phyloP scores from a whole-genome alignment of 2,113 vertebrate genomes.

The Nestor notabilis region DNA sequence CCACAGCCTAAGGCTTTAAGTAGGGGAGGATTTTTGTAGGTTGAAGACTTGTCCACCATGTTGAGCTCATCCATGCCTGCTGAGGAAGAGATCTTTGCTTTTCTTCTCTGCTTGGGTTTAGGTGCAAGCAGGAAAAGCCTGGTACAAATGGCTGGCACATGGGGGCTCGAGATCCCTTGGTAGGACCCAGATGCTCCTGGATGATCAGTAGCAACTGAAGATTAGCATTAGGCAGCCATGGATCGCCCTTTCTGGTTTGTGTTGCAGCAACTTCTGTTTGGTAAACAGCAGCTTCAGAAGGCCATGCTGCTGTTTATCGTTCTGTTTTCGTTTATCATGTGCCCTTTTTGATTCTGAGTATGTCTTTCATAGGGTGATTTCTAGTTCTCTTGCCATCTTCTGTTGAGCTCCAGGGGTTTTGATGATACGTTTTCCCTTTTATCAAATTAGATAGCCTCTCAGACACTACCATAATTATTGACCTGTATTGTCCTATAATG shows the following conservation, averaged over 20 bases:
- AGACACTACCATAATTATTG: constrained; percentile 20
- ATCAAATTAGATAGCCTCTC: constrained; percentile 33
- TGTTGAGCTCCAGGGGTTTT: neutral
- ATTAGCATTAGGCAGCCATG: neutral
- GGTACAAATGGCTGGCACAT: neutral
- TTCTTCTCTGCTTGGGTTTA: neutral
- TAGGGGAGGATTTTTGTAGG: neutral
- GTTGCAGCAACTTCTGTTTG: neutral
- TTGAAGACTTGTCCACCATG: neutral
- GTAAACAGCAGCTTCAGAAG: neutral
- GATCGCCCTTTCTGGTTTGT: neutral
- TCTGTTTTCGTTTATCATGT: neutral
- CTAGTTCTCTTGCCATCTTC: neutral
- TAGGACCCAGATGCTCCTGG: neutral
- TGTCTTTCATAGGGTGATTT: neutral
- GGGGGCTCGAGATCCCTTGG: neutral
- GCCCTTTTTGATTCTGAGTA: neutral
- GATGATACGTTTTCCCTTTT: neutral
- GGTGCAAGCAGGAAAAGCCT: neutral
- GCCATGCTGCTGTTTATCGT: neutral
- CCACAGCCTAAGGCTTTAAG: neutral
- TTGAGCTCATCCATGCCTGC: neutral
- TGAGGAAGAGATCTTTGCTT: neutral
- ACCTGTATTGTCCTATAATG: constrained; percentile 29
- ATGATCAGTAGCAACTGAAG: neutral